Conservation (phyloP, 2,888 invertebrate genomes). For the Dryomyza anilis region DNA sequence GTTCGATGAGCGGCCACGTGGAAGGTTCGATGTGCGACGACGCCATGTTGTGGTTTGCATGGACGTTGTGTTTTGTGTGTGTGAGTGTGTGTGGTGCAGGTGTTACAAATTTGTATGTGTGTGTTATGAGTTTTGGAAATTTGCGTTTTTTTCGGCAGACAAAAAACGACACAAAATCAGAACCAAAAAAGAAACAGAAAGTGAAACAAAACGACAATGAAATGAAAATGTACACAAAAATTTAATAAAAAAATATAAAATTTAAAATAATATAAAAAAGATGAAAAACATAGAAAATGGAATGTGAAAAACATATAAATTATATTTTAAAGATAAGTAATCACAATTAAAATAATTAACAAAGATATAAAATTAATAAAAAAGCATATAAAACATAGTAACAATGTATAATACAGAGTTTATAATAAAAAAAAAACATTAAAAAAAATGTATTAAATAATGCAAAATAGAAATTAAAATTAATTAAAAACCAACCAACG, state of each 20-base stretch:
- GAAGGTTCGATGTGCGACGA: slow-evolving; percentile 19
- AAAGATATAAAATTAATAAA: background rate
- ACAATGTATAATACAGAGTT: background rate
- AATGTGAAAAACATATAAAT: no score
- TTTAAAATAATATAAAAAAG: slow-evolving; percentile 4
- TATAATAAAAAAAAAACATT: background rate
- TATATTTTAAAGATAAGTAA: no score
- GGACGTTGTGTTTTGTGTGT: slow-evolving; percentile 14
- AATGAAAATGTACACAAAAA: slow-evolving; percentile 23
- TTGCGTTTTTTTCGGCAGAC: no score
- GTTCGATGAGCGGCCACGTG: slow-evolving; percentile 1
- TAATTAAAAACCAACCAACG: background rate
- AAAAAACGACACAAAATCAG: slow-evolving; percentile 8
- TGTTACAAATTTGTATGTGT: no score
- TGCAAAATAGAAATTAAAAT: background rate
- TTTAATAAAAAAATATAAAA: slow-evolving; percentile 20
- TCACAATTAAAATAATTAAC: no score
- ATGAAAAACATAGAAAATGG: no score
- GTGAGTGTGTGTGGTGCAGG: no score
- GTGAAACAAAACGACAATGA: no score
- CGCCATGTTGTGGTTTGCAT: slow-evolving; percentile 18
- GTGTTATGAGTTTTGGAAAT: slow-evolving; percentile 12
- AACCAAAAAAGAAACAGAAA: no score
- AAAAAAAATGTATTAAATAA: background rate
- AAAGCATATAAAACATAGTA: background rate